These are phyloP conservation scores for Falco peregrinus DNA, from an alignment of 2,797 vertebrate species.

Conservation along the genomic window DNA sequence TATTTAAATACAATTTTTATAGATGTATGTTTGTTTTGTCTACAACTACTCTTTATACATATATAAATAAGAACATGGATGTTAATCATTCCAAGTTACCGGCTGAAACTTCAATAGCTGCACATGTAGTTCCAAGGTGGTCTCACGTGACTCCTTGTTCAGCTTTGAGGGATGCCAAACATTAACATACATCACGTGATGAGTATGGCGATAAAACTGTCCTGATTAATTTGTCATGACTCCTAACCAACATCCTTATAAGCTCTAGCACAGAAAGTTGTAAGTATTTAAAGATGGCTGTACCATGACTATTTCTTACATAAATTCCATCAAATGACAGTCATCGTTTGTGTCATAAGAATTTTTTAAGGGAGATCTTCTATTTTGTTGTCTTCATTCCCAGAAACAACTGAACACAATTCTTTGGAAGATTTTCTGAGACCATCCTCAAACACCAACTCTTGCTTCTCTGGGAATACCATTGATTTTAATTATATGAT, in stretches of 20 bases:
- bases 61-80: not conserved
- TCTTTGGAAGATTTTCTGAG: not conserved
- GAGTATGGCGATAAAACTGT: not conserved
- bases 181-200: not conserved
- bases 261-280: accelerated
- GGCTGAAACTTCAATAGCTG: not conserved
- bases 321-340: not conserved
- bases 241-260: not conserved
- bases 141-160: not conserved
- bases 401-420: not conserved
- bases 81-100: not conserved
- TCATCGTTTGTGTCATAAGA: not conserved
- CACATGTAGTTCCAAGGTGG: not conserved
- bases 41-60: not conserved
- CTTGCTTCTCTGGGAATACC: not conserved
- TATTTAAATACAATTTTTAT: not conserved
- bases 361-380: not conserved
- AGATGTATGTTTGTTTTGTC: not conserved
- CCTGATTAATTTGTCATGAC: not conserved
- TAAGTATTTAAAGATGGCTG: not conserved
- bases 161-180: not conserved
- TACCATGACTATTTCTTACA: not conserved
- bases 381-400: not conserved
- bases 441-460: not conserved
- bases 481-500: not conserved